A percentile compares a stretch with the other conserved stretches of the same genome.
phyloP scores from a whole-genome alignment of 2,113 vertebrate species.

The Cichladusa arquata region DNA sequence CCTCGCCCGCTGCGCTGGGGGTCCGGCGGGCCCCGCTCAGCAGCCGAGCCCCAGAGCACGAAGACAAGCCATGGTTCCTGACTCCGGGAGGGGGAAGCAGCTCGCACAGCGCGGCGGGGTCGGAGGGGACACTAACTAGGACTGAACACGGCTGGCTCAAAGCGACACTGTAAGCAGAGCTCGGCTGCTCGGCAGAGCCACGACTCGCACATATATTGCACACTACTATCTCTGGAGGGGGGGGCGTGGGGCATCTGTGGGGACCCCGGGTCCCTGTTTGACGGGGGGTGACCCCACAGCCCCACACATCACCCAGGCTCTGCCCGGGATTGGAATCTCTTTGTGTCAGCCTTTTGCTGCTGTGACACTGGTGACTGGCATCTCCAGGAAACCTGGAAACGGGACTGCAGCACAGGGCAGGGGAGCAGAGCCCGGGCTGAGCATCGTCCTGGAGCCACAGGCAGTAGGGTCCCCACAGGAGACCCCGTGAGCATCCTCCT shows the following conservation, averaged over 20 bases:
- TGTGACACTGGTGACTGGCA: not conserved
- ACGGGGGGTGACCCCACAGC: not conserved
- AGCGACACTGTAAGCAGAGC: slow-evolving; percentile 53
- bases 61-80: not conserved
- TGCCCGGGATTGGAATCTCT: not conserved
- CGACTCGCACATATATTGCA: not conserved
- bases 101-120: not conserved
- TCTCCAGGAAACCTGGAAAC: not conserved
- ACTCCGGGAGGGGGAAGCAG: not conserved
- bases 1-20: not conserved
- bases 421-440: not conserved
- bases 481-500: not conserved
- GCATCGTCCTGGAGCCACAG: not conserved
- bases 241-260: accelerated
- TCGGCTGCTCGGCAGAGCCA: slow-evolving; percentile 44
- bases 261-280: not conserved
- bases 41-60: not conserved
- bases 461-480: not conserved
- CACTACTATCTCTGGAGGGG: slow-evolving; percentile 17
- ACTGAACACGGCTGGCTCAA: slow-evolving; percentile 23
- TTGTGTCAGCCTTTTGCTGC: not conserved
- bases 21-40: not conserved
- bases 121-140: slow-evolving; percentile 18
- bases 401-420: accelerated
- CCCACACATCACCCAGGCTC: accelerated